Evolutionary conservation across 92 coral and sea anemone species (phyloP), one percentile per base, ranked within the genome.

Genomic region (Porites evermanni): DNA sequence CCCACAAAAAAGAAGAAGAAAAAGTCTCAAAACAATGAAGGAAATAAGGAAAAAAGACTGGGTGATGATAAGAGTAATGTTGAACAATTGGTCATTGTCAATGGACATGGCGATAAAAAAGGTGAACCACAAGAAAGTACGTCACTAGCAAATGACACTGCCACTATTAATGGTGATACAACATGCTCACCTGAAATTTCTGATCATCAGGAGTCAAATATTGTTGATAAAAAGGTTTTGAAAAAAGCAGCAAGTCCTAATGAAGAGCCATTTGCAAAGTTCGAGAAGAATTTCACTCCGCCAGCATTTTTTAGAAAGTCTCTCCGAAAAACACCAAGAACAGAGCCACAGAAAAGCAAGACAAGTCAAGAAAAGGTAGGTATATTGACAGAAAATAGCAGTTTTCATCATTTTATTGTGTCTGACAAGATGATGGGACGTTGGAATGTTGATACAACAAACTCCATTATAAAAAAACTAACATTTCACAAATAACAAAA

Each of bases 291-390:
- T 53, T 77, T 77, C 44, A 74, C 94, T 58, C 98, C 98, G 1
- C 91, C 92, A 38, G 95, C 98, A 50, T 94, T 89, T 70, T 84
- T 94, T n/a, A 73, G 86, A 82, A 90, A 79, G 76, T 77, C 85
- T 18, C n/a, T 72, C 6, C 67, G 92, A 7, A 91, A 85, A 56
- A 79, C 84, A 67, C 92, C 95, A 24, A 89, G 69, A 32, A 87
- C 88, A 16, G 83, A 52, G 10, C 88, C 70, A 18, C 72, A 17
- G 56, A 84, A 53, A 56, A 47, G 63, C 59, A 86, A 75, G 70
- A 29, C 32, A 79, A 86, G 26, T 7, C 11, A n/a, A 6, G 7
- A 65, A 2, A 60, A 70, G 70, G 66, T 85, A 23, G 51, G 64
- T 14, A 7, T n/a, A 7, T n/a, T 19, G 16, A 50, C 14, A 8